phyloP scores from a whole-genome alignment of 37 sponge, comb jelly and placozoan species.

The Beroe forskalii region DNA sequence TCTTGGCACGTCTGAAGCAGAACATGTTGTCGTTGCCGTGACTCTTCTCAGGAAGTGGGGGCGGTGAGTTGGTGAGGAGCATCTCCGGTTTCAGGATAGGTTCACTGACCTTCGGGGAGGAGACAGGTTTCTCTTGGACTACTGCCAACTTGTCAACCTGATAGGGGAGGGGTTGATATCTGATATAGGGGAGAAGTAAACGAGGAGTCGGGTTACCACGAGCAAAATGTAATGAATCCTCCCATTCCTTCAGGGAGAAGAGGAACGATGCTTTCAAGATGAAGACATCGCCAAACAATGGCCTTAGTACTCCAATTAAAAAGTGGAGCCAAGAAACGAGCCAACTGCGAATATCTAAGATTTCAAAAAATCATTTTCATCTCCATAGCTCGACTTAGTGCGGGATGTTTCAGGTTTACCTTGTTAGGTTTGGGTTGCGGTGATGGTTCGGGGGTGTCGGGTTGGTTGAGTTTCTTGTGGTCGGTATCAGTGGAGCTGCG shows the following conservation, averaged over 20 bases:
- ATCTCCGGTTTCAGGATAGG: slow-evolving; percentile 14
- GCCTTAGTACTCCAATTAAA: too few relatives aligned
- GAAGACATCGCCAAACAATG: too few relatives aligned
- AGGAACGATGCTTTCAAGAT: too few relatives aligned
- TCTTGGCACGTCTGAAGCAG: slow-evolving; percentile 64
- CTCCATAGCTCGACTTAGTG: too few relatives aligned
- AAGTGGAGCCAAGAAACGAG: too few relatives aligned
- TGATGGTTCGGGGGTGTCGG: slow-evolving; percentile 5
- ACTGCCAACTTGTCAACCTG: slow-evolving; percentile 15
- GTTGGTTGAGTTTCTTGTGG: not conserved
- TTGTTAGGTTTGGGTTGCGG: slow-evolving; percentile 2
- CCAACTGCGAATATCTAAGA: too few relatives aligned
- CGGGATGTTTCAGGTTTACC: slow-evolving; percentile 1
- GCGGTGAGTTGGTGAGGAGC: slow-evolving; percentile 59
- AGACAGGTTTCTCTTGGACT: not conserved
- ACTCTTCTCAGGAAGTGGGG: slow-evolving; percentile 55
- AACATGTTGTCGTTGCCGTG: slow-evolving; percentile 63
- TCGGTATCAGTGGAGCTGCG: slow-evolving; percentile 49
- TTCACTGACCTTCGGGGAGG: not conserved
- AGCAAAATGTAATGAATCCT: too few relatives aligned
- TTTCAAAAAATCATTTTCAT: too few relatives aligned
- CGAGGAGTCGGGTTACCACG: too few relatives aligned
- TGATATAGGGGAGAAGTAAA: too few relatives aligned
- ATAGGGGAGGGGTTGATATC: too few relatives aligned
- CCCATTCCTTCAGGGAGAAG: too few relatives aligned